Percentiles rank a stretch among this genome's conserved stretches.
Evolutionary conservation across 2,113 vertebrate genomes (phyloP).

Genomic region (Grammomys surdaster): DNA sequence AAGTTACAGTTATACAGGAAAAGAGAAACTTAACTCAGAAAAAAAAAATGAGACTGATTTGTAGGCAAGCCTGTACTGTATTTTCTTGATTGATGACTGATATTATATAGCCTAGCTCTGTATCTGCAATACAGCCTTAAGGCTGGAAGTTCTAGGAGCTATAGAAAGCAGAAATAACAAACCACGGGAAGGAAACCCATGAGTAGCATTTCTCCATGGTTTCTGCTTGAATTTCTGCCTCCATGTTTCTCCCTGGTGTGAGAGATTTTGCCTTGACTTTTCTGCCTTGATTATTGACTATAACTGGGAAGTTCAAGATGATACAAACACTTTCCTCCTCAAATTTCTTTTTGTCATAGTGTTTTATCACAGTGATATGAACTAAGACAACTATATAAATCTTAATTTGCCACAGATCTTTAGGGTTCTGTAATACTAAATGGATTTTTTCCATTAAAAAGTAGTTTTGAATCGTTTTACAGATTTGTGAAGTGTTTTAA

Average conservation of each 20-base stretch:
- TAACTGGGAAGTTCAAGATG: neutral
- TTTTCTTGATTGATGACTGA: neutral
- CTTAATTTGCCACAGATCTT: slow-evolving; percentile 18
- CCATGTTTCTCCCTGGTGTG: neutral
- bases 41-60: neutral
- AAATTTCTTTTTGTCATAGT: neutral
- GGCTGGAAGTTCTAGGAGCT: neutral
- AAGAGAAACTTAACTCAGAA: neutral
- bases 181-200: neutral
- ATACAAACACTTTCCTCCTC: neutral
- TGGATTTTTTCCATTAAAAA: neutral
- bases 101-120: neutral
- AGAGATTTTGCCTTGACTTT: neutral
- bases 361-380: neutral
- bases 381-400: neutral
- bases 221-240: neutral
- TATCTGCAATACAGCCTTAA: neutral
- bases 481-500: neutral
- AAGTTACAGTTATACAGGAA: neutral
- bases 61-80: neutral
- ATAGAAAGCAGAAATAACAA: neutral
- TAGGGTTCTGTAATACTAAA: neutral
- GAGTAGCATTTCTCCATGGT: neutral
- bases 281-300: neutral
- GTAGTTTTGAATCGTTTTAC: neutral